These are phyloP conservation scores for Sicus ferrugineus DNA, from an alignment of 2,888 invertebrate genomes.

Conservation along the genomic window DNA sequence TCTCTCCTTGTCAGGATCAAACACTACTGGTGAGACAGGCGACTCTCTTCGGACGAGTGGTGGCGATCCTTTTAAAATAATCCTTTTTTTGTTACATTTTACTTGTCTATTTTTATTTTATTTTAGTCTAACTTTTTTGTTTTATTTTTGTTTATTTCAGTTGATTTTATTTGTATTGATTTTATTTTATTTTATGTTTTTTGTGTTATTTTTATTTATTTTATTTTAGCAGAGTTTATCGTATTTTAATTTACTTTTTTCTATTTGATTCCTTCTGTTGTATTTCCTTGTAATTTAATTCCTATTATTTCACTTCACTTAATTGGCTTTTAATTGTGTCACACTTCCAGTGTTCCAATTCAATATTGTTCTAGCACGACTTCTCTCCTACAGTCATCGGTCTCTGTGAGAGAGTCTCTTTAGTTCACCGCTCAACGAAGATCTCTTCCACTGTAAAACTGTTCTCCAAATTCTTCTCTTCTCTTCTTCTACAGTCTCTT, in stretches of 20 bases:
- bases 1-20: not conserved
- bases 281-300: no score
- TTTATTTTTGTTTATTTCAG: not conserved
- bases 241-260: no score
- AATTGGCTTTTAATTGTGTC: not conserved
- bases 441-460: not conserved
- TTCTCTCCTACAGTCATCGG: not conserved
- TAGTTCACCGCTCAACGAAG: no score
- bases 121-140: not conserved
- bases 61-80: not conserved
- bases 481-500: not conserved
- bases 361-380: not conserved
- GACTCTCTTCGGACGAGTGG: slow-evolving; percentile 3
- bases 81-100: no score
- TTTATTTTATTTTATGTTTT: no score
- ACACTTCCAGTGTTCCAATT: slow-evolving; percentile 21
- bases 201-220: no score
- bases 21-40: not conserved
- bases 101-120: no score
- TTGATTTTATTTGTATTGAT: no score
- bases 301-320: not conserved
- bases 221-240: no score
- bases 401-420: no score
- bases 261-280: no score
- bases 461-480: not conserved